A percentile compares a stretch with the other conserved stretches of the same genome.
Conservation (phyloP, 1,140 invertebrate genomes). For the Drosophila sechellia region DNA sequence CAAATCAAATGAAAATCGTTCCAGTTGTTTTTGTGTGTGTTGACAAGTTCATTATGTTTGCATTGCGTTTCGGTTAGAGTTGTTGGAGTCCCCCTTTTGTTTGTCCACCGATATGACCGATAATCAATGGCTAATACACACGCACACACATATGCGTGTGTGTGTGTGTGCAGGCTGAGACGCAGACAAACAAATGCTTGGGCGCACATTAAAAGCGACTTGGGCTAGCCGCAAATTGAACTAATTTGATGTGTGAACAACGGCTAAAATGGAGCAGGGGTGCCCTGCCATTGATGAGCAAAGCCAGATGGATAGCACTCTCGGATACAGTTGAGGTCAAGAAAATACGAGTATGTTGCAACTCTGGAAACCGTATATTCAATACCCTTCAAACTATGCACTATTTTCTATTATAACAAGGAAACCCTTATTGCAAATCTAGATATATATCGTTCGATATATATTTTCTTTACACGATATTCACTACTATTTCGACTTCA, state of each 20-base stretch:
- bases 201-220: conserved; percentile 69
- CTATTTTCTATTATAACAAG: too few species aligned
- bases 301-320: conserved; percentile 25
- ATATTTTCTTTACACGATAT: neutral
- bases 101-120: conserved; percentile 68
- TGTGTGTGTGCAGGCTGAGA: conserved; percentile 4
- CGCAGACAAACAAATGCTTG: conserved; percentile 23
- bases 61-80: conserved; percentile 60
- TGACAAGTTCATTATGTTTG: conserved; percentile 82
- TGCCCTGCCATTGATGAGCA: conserved; percentile 21
- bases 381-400: neutral
- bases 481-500: neutral
- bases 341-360: neutral
- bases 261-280: conserved; percentile 22
- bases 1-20: conserved; percentile 82
- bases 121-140: conserved; percentile 42
- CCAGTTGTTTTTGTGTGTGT: conserved; percentile 49
- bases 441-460: too few species aligned
- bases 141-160: neutral
- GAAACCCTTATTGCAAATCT: too few species aligned
- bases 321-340: neutral
- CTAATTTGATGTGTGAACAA: conserved; percentile 80
- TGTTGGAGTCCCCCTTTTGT: conserved; percentile 27
- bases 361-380: too few species aligned
- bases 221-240: conserved; percentile 69